phyloP scores from a whole-genome alignment of 2,113 vertebrate genomes.

The Prunella fulvescens region DNA sequence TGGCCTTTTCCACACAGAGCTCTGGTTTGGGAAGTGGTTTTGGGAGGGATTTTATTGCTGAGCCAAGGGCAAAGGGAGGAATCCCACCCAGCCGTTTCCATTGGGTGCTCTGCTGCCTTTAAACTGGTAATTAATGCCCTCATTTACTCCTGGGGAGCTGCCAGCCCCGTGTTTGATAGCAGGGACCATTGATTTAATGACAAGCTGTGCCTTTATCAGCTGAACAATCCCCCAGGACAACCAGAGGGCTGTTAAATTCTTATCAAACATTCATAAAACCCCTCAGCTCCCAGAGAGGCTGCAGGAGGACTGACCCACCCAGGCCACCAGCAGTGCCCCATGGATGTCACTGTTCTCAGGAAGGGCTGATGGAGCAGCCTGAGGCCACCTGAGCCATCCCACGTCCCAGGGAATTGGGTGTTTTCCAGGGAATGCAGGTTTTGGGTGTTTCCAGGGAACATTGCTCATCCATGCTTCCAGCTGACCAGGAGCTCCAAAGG shows the following conservation, averaged over 20 bases:
- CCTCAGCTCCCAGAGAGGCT: rapidly evolving
- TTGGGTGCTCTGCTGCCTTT: not conserved
- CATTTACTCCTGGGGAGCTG: not conserved
- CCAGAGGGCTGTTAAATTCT: not conserved
- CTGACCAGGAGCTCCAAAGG: not conserved
- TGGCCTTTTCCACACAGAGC: rapidly evolving
- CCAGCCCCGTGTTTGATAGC: not conserved
- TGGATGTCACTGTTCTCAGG: rapidly evolving
- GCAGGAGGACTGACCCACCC: not conserved
- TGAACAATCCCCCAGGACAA: not conserved
- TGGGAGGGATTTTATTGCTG: not conserved
- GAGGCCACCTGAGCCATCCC: rapidly evolving
- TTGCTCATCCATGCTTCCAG: not conserved
- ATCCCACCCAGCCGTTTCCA: not conserved
- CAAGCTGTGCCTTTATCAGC: not conserved
- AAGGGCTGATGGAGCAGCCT: not conserved
- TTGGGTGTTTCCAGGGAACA: not conserved
- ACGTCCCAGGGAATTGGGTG: rapidly evolving
- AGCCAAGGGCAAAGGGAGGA: not conserved
- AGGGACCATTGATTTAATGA: conserved; percentile 2
- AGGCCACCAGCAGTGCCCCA: not conserved
- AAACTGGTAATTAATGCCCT: not conserved
- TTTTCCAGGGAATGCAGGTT: too few species aligned
- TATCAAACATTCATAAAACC: not conserved
- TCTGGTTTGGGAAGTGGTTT: not conserved